Conservation (phyloP, 2,797 vertebrate genomes). For the Yasuhikotakia modesta region DNA sequence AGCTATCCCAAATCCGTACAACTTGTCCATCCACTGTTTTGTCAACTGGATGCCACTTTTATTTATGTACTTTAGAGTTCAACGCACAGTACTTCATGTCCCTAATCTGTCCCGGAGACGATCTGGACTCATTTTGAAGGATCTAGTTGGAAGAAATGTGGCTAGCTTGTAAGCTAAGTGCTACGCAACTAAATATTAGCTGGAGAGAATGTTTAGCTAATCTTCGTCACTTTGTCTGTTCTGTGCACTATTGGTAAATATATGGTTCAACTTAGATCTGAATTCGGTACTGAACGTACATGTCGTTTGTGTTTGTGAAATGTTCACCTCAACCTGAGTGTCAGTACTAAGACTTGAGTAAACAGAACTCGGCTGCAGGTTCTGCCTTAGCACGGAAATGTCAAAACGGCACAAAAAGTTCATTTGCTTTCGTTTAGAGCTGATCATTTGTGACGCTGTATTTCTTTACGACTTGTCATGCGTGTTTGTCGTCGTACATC, state of each 20-base stretch:
- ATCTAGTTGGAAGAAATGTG: constrained; percentile 31
- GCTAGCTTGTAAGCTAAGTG: constrained; percentile 48
- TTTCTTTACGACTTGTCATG: constrained; percentile 13
- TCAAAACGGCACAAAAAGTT: not conserved
- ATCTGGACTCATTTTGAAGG: constrained; percentile 1
- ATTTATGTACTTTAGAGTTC: not conserved
- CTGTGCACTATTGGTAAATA: constrained; percentile 25
- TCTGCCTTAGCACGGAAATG: not conserved
- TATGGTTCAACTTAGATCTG: not conserved
- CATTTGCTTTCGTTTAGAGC: not conserved
- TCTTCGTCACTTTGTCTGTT: constrained; percentile 31
- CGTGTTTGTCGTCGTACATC: constrained; percentile 8
- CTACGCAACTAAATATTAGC: constrained; percentile 53
- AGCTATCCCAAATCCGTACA: constrained; percentile 6
- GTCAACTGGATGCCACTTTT: constrained; percentile 10
- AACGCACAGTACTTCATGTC: not conserved
- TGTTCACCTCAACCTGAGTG: not conserved
- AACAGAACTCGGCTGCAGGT: not conserved
- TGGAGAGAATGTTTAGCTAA: constrained; percentile 37
- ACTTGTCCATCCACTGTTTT: not conserved
- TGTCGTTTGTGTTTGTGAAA: not conserved
- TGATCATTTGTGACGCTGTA: not conserved
- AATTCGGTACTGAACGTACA: constrained; percentile 3
- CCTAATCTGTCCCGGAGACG: not conserved
- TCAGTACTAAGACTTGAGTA: not conserved